phyloP scores from a whole-genome alignment of 2,888 invertebrate species.

The Acanthosepion pharaonis region DNA sequence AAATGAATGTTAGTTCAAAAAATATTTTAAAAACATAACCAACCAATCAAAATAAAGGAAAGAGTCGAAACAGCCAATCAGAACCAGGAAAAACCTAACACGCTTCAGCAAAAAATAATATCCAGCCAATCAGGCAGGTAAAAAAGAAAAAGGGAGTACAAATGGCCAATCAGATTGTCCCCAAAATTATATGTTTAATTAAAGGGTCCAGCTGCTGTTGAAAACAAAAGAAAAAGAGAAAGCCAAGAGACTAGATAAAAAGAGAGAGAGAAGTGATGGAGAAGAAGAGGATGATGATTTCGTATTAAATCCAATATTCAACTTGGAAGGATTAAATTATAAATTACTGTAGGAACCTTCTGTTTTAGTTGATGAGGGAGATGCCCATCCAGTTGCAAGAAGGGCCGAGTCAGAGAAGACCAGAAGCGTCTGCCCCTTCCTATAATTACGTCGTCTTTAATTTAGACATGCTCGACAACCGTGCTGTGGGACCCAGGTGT shows the following conservation, averaged over 20 bases:
- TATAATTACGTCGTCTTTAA: neutral
- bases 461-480: neutral
- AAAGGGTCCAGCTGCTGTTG: neutral
- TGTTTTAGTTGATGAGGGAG: neutral
- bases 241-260: neutral
- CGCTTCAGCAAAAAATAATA: neutral
- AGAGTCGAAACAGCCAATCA: neutral
- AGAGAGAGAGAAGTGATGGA: neutral
- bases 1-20: neutral
- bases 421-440: neutral
- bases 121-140: neutral
- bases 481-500: neutral
- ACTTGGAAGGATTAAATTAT: conserved; percentile 2
- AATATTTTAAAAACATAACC: neutral
- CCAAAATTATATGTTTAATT: neutral
- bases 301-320: neutral
- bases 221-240: neutral
- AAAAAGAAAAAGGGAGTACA: neutral
- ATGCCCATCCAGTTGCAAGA: neutral
- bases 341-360: neutral
- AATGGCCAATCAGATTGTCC: neutral
- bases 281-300: neutral
- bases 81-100: neutral
- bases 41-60: neutral
- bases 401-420: neutral